A percentile compares a stretch with the other conserved stretches of the same genome.
phyloP scores from a whole-genome alignment of 1,140 invertebrate species.

The Drosophila cardini region DNA sequence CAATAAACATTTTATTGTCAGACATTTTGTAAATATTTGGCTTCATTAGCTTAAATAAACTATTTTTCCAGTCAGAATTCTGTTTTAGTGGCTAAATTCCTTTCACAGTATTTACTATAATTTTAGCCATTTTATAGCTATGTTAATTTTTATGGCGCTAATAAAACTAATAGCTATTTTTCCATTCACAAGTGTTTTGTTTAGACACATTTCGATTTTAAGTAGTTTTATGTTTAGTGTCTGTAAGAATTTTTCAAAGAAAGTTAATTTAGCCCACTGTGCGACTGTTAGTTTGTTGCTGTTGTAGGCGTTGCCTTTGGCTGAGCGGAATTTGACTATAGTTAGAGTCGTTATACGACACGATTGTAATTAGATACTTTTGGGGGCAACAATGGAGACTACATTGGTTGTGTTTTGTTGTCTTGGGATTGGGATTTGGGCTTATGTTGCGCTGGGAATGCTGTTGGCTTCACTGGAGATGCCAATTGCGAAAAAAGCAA shows the following conservation, averaged over 20 bases:
- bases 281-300: constrained; percentile 12
- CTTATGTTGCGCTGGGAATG: constrained; percentile 59
- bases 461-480: constrained; percentile 63
- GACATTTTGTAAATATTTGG: neutral
- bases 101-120: constrained; percentile 9
- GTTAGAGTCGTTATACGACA: constrained; percentile 59
- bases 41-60: neutral
- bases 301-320: constrained; percentile 59
- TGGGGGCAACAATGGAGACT: constrained; percentile 40
- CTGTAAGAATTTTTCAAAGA: neutral
- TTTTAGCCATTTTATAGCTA: neutral
- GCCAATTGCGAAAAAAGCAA: constrained; percentile 50
- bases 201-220: neutral
- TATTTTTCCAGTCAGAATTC: neutral
- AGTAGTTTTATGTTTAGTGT: neutral
- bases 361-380: constrained; percentile 72
- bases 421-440: neutral
- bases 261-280: constrained; percentile 28
- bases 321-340: constrained; percentile 36
- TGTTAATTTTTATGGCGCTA: constrained; percentile 6
- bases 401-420: constrained; percentile 32
- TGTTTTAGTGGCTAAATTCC: neutral
- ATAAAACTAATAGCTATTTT: neutral
- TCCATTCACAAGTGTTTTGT: constrained; percentile 1
- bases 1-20: neutral